Evolutionary conservation across 1,140 invertebrate genomes (phyloP).

Genomic region (Neotoxoptera formosana): DNA sequence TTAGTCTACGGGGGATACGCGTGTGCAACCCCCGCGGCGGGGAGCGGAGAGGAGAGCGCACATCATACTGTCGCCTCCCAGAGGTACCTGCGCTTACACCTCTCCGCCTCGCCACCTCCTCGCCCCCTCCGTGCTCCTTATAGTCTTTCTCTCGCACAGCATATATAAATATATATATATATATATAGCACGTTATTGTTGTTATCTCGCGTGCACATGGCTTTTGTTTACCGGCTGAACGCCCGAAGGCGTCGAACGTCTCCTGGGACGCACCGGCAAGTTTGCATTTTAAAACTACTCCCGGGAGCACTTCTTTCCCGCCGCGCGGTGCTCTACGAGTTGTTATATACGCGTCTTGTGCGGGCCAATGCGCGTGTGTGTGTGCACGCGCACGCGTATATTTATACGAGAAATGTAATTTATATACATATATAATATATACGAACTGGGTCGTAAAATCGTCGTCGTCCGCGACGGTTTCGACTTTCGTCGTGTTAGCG

Average conservation of each 20-base stretch:
- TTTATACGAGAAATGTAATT: conserved; percentile 25
- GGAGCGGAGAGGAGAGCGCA: not conserved
- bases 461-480: not conserved
- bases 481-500: not conserved
- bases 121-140: not conserved
- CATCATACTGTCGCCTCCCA: conserved; percentile 58
- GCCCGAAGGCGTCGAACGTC: conserved; percentile 57
- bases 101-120: not conserved
- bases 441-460: not conserved
- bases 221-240: conserved; percentile 58
- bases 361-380: not conserved
- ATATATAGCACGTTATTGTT: conserved; percentile 37
- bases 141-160: not conserved
- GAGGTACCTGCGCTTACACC: conserved; percentile 9
- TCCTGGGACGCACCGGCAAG: conserved; percentile 27
- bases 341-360: not conserved
- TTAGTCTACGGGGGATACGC: conserved; percentile 55
- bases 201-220: conserved; percentile 57
- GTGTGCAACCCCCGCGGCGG: not conserved
- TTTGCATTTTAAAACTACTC: conserved; percentile 58
- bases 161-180: not conserved
- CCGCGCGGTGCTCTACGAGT: not conserved
- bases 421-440: not conserved
- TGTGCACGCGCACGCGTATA: not conserved
- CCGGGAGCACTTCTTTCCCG: conserved; percentile 56